Percentiles rank a stretch among this genome's conserved stretches.
Evolutionary conservation across 1,140 invertebrate species (phyloP).

Genomic region (Atta texana): DNA sequence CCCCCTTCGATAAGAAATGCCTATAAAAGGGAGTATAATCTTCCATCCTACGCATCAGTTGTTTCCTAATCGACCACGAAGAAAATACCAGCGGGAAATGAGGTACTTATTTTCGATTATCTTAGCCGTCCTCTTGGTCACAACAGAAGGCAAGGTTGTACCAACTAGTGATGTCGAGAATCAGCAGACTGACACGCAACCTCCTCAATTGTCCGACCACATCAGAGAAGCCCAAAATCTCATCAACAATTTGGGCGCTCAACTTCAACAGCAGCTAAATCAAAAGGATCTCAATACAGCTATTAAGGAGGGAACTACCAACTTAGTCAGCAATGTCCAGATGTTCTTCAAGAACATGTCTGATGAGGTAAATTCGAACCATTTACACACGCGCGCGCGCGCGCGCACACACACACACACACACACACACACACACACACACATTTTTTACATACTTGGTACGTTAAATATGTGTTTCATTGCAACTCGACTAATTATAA

Average conservation of each 20-base stretch:
- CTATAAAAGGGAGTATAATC: constrained; percentile 78
- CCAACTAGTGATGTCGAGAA: constrained; percentile 21
- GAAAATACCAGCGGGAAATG: constrained; percentile 71
- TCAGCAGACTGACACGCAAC: constrained; percentile 45
- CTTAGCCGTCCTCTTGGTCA: constrained; percentile 51
- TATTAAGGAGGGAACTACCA: constrained; percentile 76
- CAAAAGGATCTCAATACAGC: constrained; percentile 72
- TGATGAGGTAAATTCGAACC: constrained; percentile 72
- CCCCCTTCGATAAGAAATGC: constrained; percentile 78
- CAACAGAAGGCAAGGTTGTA: constrained; percentile 35
- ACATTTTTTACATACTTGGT: not conserved
- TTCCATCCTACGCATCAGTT: constrained; percentile 72
- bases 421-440: not conserved
- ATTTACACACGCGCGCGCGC: not conserved
- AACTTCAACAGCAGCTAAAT: constrained; percentile 75
- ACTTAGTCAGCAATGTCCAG: constrained; percentile 76
- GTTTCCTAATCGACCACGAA: constrained; percentile 51
- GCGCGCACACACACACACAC: not conserved
- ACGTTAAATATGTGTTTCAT: not conserved
- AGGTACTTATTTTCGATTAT: constrained; percentile 69
- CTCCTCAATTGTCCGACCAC: constrained; percentile 65
- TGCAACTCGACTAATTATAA: not conserved
- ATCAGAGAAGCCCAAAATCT: constrained; percentile 74
- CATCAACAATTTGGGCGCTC: constrained; percentile 70
- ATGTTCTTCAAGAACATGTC: constrained; percentile 71